These are phyloP conservation scores for Vicugna pacos DNA, from an alignment of 2,113 vertebrate species.

Conservation along the genomic window DNA sequence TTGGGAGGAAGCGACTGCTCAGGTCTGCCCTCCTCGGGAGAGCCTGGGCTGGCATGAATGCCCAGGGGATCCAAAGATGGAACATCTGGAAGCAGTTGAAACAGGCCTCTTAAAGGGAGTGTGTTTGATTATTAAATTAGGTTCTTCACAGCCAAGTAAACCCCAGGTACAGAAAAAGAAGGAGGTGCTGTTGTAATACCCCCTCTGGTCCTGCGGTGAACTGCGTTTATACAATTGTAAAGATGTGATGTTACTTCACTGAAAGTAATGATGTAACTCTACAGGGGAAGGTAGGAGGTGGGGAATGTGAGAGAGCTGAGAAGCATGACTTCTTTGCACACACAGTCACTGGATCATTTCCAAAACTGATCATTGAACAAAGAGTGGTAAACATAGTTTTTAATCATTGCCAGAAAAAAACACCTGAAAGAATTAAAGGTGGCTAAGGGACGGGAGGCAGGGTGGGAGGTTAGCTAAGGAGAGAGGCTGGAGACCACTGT, in stretches of 20 bases:
- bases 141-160: neutral
- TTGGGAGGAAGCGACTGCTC: neutral
- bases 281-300: neutral
- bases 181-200: neutral
- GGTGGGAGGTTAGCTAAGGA: too few relatives aligned
- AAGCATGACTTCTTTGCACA: neutral
- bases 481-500: neutral
- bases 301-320: neutral
- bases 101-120: neutral
- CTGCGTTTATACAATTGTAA: neutral
- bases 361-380: neutral
- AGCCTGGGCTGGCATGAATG: neutral
- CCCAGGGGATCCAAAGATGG: neutral
- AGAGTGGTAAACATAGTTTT: neutral
- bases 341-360: neutral
- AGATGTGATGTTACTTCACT: neutral
- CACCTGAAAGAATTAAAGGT: neutral
- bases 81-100: neutral
- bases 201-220: accelerated
- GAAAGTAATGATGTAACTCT: neutral
- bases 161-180: neutral
- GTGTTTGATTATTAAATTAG: neutral
- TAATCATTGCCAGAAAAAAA: neutral
- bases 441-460: too few relatives aligned
- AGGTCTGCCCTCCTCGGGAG: neutral